A percentile compares a stretch with the other conserved stretches of the same genome.
phyloP scores from a whole-genome alignment of 1,140 invertebrate species.

The Frieseomelitta varia region DNA sequence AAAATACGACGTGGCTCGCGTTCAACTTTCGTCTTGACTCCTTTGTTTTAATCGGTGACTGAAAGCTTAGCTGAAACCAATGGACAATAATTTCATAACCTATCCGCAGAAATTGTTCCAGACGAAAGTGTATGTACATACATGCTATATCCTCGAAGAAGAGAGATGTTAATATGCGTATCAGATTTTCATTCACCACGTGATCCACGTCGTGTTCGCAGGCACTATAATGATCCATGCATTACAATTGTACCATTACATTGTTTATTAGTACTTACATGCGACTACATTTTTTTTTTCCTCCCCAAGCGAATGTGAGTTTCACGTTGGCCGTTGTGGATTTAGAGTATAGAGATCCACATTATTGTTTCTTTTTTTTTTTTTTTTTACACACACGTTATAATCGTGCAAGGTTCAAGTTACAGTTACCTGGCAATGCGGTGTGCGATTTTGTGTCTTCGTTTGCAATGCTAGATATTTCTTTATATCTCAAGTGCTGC shows the following conservation, averaged over 20 bases:
- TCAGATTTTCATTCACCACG: background rate
- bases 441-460: background rate
- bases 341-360: background rate
- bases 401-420: background rate
- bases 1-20: constrained; percentile 29
- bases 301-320: background rate
- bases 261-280: constrained; percentile 15
- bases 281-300: background rate
- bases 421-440: background rate
- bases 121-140: background rate
- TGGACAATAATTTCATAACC: background rate
- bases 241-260: constrained; percentile 31
- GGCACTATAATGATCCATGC: background rate
- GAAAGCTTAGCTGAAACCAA: background rate
- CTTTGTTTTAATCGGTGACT: background rate
- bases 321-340: background rate
- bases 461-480: background rate
- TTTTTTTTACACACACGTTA: background rate
- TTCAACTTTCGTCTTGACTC: background rate
- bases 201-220: constrained; percentile 31
- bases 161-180: no score
- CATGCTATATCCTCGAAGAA: background rate
- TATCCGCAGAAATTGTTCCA: background rate
- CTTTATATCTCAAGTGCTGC: background rate
- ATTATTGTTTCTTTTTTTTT: no score